Evolutionary conservation across 2,113 vertebrate species (phyloP).

Genomic region (Ictidomys tridecemlineatus): DNA sequence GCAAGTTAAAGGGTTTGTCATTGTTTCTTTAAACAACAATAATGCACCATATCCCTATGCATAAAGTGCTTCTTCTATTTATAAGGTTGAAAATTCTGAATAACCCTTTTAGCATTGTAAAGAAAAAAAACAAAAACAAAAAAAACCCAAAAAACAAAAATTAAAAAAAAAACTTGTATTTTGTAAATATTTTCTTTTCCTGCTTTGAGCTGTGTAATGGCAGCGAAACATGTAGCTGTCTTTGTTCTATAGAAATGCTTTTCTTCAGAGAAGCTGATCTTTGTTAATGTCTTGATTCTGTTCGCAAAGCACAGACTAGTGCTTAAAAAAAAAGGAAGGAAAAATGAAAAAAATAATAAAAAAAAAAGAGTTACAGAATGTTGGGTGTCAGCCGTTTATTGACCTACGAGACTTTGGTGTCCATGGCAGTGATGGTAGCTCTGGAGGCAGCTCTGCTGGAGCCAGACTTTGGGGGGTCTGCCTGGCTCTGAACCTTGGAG

Average conservation of each 20-base stretch:
- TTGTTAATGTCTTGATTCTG: conserved; percentile 91
- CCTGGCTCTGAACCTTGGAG: background rate
- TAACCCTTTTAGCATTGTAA: conserved; percentile 92
- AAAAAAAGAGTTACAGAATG: conserved; percentile 84
- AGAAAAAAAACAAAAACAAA: conserved; percentile 86
- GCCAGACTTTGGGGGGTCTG: background rate
- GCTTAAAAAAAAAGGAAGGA: conserved; percentile 88
- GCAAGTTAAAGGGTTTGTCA: conserved; percentile 86
- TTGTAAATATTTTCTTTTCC: conserved; percentile 94
- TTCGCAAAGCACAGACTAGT: conserved; percentile 90
- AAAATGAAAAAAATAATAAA: conserved; percentile 87
- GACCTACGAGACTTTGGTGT: rapidly evolving
- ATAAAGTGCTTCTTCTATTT: conserved; percentile 92
- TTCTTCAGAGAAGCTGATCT: conserved; percentile 92
- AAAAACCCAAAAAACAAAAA: conserved; percentile 78
- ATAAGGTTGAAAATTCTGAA: conserved; percentile 92
- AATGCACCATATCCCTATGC: conserved; percentile 89
- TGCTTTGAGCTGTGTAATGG: conserved; percentile 91
- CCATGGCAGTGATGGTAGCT: rapidly evolving
- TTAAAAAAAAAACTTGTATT: conserved; percentile 89
- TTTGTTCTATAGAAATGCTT: conserved; percentile 91
- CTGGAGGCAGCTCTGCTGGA: background rate
- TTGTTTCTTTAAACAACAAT: conserved; percentile 87
- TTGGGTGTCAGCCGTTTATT: conserved; percentile 49
- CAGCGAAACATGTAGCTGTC: conserved; percentile 86